Evolutionary conservation across 2,888 invertebrate species (phyloP).

Genomic region (Dione juno): DNA sequence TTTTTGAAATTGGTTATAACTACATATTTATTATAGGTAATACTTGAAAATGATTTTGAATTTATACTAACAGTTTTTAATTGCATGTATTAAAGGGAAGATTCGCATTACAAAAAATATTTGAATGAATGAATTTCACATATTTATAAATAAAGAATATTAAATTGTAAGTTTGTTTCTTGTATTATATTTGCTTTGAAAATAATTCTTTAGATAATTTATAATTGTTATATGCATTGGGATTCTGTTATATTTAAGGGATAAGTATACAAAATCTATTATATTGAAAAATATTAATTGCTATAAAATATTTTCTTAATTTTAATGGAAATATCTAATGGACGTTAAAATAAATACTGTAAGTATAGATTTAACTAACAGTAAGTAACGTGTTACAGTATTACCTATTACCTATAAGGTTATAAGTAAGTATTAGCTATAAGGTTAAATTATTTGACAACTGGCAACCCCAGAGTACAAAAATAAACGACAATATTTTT

Average conservation of each 20-base stretch:
- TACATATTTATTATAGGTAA: too few species aligned
- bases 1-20: neutral
- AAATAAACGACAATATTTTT: neutral
- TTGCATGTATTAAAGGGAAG: neutral
- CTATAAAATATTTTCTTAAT: slow-evolving; percentile 3
- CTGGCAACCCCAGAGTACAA: neutral
- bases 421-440: neutral
- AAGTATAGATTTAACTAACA: slow-evolving; percentile 15
- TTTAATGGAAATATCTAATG: slow-evolving; percentile 40
- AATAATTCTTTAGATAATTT: neutral
- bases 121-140: too few species aligned
- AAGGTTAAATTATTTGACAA: neutral
- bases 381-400: too few species aligned
- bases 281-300: slow-evolving; percentile 6
- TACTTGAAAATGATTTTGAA: too few species aligned
- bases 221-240: neutral
- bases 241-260: neutral
- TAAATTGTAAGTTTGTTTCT: neutral
- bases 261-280: neutral
- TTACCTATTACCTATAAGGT: too few species aligned
- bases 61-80: neutral
- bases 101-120: too few species aligned
- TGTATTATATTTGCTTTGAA: neutral
- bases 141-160: neutral
- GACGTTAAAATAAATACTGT: slow-evolving; percentile 47